Evolutionary conservation across 2,113 vertebrate genomes (phyloP).

Genomic region (Notarius lentiginosus): DNA sequence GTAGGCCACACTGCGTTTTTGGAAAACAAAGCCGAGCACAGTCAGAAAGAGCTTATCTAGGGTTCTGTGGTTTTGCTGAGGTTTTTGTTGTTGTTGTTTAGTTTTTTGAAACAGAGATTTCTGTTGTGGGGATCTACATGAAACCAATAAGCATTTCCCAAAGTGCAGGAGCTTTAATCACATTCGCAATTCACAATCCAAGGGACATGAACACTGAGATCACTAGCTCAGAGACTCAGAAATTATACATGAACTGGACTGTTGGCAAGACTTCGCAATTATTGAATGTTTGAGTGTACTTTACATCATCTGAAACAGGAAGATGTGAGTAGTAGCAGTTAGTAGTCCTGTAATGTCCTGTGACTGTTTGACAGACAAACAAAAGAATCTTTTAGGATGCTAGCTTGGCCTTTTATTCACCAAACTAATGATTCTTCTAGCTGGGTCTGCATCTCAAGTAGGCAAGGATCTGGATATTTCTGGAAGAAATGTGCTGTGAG

Average conservation of each 20-base stretch:
- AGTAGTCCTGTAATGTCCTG: not conserved
- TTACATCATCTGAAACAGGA: not conserved
- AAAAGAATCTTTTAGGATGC: not conserved
- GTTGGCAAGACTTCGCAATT: not conserved
- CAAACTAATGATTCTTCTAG: not conserved
- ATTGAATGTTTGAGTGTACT: not conserved
- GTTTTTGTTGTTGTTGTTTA: not conserved
- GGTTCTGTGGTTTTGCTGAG: slow-evolving; percentile 5
- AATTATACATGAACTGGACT: not conserved
- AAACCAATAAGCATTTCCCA: not conserved
- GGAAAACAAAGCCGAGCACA: not conserved
- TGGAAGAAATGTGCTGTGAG: not conserved
- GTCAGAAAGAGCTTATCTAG: slow-evolving; percentile 6
- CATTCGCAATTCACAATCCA: not conserved
- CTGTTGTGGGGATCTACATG: not conserved
- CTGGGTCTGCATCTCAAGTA: not conserved
- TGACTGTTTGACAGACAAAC: not conserved
- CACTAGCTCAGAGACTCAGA: not conserved
- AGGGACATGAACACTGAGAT: not conserved
- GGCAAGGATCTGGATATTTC: not conserved
- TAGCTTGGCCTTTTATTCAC: not conserved
- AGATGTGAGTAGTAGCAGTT: not conserved
- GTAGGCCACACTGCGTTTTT: not conserved
- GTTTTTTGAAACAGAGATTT: not conserved
- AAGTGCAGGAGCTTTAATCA: not conserved